Evolutionary conservation across 2,797 vertebrate genomes (phyloP).

Genomic region (Coregonus sp.): DNA sequence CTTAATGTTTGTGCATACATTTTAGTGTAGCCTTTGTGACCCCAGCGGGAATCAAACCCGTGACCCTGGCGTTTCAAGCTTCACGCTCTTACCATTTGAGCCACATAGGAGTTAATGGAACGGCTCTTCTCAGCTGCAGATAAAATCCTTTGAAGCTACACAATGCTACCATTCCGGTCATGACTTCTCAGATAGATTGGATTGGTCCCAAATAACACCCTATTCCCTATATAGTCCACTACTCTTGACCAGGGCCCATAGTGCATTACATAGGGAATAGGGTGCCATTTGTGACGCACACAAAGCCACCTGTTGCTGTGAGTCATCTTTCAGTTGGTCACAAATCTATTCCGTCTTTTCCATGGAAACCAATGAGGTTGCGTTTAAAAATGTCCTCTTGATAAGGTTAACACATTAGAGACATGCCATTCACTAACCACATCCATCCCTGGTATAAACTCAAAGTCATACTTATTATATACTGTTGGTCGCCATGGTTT

Average conservation of each 20-base stretch:
- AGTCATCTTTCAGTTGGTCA: background rate
- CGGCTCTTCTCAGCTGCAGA: background rate
- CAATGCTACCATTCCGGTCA: background rate
- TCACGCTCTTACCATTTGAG: background rate
- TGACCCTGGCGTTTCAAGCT: background rate
- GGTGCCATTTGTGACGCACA: background rate
- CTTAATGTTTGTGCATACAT: background rate
- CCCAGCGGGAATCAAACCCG: background rate
- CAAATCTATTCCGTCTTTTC: conserved; percentile 11
- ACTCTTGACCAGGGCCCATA: too few relatives aligned
- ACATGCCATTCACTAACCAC: conserved; percentile 32
- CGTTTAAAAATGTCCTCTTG: conserved; percentile 24
- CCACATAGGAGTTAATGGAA: background rate
- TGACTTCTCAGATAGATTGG: background rate
- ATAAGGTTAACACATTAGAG: conserved; percentile 29
- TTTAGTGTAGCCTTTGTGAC: background rate
- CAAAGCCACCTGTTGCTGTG: background rate
- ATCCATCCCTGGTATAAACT: conserved; percentile 18
- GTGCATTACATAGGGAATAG: background rate
- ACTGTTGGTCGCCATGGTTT: conserved; percentile 35
- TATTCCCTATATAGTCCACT: background rate
- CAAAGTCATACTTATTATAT: conserved; percentile 28
- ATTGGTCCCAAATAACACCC: background rate
- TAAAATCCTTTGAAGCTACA: background rate
- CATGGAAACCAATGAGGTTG: conserved; percentile 29